Percentiles rank a stretch among this genome's conserved stretches.
Conservation (phyloP, 2,797 vertebrate genomes). For the Platalea minor region DNA sequence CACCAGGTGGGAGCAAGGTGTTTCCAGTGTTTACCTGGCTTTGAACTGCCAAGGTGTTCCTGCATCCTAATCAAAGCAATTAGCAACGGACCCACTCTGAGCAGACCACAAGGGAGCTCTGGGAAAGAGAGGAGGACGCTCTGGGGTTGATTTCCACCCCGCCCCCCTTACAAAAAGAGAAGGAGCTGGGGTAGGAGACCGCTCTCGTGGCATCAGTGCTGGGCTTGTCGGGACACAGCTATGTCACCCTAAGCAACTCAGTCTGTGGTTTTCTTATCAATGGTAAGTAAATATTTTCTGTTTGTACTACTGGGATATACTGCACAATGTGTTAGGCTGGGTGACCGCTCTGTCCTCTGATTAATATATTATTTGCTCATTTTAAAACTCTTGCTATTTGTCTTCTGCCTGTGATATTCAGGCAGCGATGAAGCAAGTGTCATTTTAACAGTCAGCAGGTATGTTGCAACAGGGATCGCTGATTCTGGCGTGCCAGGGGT, state of each 20-base stretch:
- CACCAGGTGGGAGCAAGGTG: not conserved
- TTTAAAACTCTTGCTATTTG: not conserved
- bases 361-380: not conserved
- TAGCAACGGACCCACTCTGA: not conserved
- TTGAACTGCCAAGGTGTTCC: not conserved
- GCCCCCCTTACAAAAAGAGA: not conserved
- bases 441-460: too few species aligned
- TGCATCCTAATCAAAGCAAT: not conserved
- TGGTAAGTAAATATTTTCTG: not conserved
- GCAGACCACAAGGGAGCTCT: too few species aligned
- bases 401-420: not conserved
- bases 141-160: too few species aligned
- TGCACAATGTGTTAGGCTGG: not conserved
- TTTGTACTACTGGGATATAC: not conserved
- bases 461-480: not conserved
- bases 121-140: too few species aligned
- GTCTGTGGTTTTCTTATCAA: not conserved
- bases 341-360: not conserved
- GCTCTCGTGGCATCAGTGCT: too few species aligned
- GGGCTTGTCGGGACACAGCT: not conserved
- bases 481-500: not conserved
- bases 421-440: not conserved
- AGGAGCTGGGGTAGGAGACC: not conserved
- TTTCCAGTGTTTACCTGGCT: not conserved
- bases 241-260: not conserved